Base-by-base conservation (phyloP, 1,140 invertebrate genomes). In the Helicorthomorpha holstii region DNA sequence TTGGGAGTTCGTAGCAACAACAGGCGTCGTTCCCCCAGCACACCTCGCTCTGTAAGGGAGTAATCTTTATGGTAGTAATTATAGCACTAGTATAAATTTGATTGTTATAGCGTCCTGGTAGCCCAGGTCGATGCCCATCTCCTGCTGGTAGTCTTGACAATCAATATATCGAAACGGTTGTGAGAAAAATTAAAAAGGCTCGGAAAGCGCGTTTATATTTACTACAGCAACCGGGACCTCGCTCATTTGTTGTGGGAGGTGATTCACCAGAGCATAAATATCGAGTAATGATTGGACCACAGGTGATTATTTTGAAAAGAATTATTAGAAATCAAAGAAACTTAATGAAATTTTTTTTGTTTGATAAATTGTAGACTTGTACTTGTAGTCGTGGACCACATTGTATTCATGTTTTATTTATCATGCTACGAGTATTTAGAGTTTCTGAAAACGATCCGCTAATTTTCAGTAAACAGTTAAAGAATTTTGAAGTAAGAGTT, bases 381-480 rank as follows among this genome's bases (percentile, higher is more conserved):
- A 69, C 61, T 38, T 72, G 70, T 64, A 66, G 67, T n/a, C 62
- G 62, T 44, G 63, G 64, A 7, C 64, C 67, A 21, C 64, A 67
- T 51, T 73, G 71, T 58, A 64, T 71, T 25, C 71, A 73, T 60
- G 58, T 73, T 2, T 54, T 73, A 48, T 73, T 73, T 60, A 66
- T 73, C 23, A 71, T 73, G 70, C 59, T 72, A 45, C 54, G 69
- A 41, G 71, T 73, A 12, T 68, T 73, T 54, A 64, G 71, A 58
- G 63, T 73, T 3, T 57, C 60, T 26, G 64, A 69, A 53, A 63
- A 47, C 45, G 66, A 71, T 50, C 61, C 67, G 3, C 58, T 60
- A 27, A 61, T 73, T 4, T 64, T 62, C 59, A 66, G 63, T 50
- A 67, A 60, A 58, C 60, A 63, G 19, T 57, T 73, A 25, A 71